Conservation (phyloP, 2,797 vertebrate genomes). For the Cephalopachus bancanus region DNA sequence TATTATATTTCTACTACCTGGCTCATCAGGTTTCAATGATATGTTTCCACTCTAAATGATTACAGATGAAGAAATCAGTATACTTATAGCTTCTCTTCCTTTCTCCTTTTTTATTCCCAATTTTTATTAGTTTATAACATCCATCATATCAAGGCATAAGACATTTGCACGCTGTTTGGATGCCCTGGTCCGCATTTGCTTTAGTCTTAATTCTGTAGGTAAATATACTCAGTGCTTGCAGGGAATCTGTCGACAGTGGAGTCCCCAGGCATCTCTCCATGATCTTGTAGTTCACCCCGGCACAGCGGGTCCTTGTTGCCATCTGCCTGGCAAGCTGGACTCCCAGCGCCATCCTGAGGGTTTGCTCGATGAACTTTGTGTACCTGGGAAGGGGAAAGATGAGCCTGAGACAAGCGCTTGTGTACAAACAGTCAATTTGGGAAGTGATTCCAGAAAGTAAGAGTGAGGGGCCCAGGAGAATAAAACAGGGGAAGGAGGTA, state of each 20-base stretch:
- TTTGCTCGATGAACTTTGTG: neutral
- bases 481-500: neutral
- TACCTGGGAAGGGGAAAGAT: neutral
- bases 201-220: slow-evolving; percentile 41
- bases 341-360: neutral
- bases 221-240: neutral
- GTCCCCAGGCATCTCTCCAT: neutral
- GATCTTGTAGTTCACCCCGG: neutral
- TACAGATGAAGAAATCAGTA: slow-evolving; percentile 14
- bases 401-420: neutral
- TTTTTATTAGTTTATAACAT: slow-evolving; percentile 54
- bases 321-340: neutral
- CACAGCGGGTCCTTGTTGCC: neutral
- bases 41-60: slow-evolving; percentile 39
- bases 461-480: neutral
- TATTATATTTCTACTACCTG: slow-evolving; percentile 39
- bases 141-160: neutral
- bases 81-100: neutral
- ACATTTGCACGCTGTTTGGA: slow-evolving; percentile 5
- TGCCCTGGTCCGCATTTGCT: neutral
- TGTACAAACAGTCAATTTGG: neutral
- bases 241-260: neutral
- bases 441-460: neutral
- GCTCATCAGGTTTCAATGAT: slow-evolving; percentile 24
- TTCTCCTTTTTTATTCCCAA: neutral